Evolutionary conservation across 2,888 invertebrate species (phyloP).

Genomic region (Suillia variegata): DNA sequence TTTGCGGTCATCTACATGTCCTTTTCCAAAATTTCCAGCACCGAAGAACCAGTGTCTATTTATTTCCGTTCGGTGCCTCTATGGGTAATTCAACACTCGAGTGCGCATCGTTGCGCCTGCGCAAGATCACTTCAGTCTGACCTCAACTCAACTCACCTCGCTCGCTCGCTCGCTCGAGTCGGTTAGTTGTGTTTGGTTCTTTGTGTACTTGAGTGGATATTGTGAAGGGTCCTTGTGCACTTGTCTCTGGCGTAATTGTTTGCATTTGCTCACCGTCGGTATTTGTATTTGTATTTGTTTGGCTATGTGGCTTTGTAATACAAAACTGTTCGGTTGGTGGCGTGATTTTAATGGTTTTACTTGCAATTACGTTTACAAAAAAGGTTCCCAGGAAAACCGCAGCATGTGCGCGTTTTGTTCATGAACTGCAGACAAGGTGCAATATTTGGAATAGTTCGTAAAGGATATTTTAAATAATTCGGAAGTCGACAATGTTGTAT

Average conservation of each 20-base stretch:
- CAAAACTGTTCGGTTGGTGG: slow-evolving; percentile 23
- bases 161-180: too few relatives aligned
- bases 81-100: background rate
- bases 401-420: slow-evolving; percentile 37
- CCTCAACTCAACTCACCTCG: too few relatives aligned
- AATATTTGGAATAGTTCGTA: background rate
- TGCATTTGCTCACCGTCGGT: slow-evolving; percentile 31
- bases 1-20: slow-evolving; percentile 7
- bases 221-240: background rate
- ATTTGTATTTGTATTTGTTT: slow-evolving; percentile 41
- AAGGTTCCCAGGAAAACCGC: slow-evolving; percentile 37
- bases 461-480: background rate
- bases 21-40: background rate
- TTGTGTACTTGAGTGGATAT: background rate
- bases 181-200: background rate
- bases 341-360: slow-evolving; percentile 39
- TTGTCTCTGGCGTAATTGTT: background rate
- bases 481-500: too few relatives aligned
- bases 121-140: background rate
- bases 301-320: slow-evolving; percentile 21
- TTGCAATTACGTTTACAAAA: slow-evolving; percentile 32
- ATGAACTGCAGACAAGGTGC: slow-evolving; percentile 11
- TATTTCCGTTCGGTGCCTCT: background rate
- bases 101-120: background rate
- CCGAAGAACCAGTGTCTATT: background rate